Conservation (phyloP, 2,797 vertebrate genomes). For the Clamator glandarius region DNA sequence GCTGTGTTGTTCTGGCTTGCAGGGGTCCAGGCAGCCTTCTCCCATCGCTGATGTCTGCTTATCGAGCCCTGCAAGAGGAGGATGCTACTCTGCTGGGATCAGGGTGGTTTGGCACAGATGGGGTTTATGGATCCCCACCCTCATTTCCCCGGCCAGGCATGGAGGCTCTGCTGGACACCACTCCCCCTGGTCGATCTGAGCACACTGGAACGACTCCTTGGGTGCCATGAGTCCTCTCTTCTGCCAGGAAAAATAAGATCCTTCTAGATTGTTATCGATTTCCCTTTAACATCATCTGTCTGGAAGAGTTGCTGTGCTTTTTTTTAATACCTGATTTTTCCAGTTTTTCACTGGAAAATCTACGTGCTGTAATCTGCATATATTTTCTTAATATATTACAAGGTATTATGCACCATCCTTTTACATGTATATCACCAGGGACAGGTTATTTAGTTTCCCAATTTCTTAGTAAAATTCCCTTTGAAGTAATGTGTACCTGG, state of each 20-base stretch:
- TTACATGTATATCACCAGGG: neutral
- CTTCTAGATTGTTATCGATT: neutral
- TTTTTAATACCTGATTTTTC: neutral
- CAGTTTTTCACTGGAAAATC: neutral
- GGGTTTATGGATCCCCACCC: neutral
- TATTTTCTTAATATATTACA: neutral
- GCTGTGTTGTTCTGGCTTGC: neutral
- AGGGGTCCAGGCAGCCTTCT: neutral
- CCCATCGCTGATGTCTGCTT: neutral
- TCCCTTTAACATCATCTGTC: neutral
- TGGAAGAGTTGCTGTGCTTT: neutral
- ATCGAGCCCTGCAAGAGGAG: neutral
- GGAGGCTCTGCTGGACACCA: fast-evolving
- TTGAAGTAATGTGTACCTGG: neutral
- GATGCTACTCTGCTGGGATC: neutral
- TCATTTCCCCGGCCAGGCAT: fast-evolving
- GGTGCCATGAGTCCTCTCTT: neutral
- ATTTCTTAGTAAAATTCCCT: neutral
- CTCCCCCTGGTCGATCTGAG: neutral
- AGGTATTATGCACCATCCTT: neutral
- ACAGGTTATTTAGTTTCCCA: neutral
- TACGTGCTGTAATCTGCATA: neutral
- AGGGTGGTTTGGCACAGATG: neutral
- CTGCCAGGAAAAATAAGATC: neutral
- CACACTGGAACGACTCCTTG: neutral